Percentiles rank a stretch among this genome's conserved stretches.
Conservation (phyloP, 1,140 invertebrate species). For the Eueides isabella region DNA sequence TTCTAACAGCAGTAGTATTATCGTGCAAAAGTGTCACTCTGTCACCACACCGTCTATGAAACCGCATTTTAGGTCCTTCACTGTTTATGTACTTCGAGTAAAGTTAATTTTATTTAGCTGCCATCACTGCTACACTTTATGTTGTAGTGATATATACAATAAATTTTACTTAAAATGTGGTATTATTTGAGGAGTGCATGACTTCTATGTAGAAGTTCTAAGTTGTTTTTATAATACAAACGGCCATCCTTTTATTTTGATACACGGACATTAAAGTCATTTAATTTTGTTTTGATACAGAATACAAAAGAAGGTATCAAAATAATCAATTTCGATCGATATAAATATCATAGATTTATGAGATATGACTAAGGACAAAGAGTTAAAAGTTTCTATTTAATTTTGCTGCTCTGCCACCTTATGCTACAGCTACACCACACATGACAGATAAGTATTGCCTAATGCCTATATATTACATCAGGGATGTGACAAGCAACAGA, state of each 20-base stretch:
- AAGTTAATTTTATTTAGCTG: not conserved
- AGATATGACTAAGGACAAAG: too few relatives aligned
- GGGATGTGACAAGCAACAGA: too few relatives aligned
- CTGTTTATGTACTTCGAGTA: not conserved
- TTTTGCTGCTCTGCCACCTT: too few relatives aligned
- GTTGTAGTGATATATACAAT: not conserved
- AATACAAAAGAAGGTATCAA: too few relatives aligned
- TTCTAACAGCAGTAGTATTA: constrained; percentile 91
- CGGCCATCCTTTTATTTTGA: not conserved
- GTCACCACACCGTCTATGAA: constrained; percentile 90
- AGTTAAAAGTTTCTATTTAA: too few relatives aligned
- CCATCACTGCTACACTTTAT: not conserved
- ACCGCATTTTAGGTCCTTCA: not conserved
- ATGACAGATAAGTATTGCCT: too few relatives aligned
- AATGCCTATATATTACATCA: too few relatives aligned
- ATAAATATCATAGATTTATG: too few relatives aligned
- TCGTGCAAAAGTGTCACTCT: constrained; percentile 91
- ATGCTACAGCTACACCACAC: too few relatives aligned
- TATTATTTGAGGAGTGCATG: not conserved
- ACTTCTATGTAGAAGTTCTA: not conserved
- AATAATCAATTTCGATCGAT: too few relatives aligned
- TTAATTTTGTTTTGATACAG: not conserved
- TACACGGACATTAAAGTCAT: not conserved
- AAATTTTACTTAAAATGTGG: not conserved
- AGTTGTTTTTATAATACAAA: not conserved